A percentile compares a stretch with the other conserved stretches of the same genome.
Conservation (phyloP, 2,113 vertebrate genomes). For the Callipepla squamata region DNA sequence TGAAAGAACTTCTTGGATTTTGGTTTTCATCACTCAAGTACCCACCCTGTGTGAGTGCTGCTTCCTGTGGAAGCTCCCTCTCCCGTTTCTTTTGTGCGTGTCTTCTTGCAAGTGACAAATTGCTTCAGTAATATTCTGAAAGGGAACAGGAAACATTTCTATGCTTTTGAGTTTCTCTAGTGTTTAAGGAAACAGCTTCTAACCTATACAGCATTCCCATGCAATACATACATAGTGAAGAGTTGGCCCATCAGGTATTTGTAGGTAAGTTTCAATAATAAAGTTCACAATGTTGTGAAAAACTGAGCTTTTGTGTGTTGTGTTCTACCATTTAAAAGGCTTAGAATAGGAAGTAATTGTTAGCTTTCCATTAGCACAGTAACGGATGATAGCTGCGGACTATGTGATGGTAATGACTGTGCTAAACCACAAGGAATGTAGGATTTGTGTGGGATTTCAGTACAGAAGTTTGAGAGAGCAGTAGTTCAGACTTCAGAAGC, state of each 20-base stretch:
- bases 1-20: neutral
- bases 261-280: neutral
- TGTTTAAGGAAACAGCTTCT: neutral
- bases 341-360: neutral
- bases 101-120: neutral
- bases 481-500: neutral
- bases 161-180: neutral
- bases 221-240: neutral
- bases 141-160: neutral
- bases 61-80: neutral
- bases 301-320: neutral
- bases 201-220: neutral
- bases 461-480: neutral
- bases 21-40: neutral
- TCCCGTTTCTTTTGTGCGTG: neutral
- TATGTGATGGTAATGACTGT: rapidly evolving
- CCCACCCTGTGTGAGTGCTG: neutral
- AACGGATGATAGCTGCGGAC: neutral
- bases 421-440: rapidly evolving
- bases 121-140: neutral
- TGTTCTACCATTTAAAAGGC: neutral
- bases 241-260: neutral
- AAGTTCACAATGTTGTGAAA: neutral
- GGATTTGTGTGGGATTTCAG: neutral
- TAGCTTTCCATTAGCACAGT: neutral